Evolutionary conservation across 2,797 vertebrate genomes (phyloP), one percentile per base, ranked within the genome.

Genomic region (Eutrigla gurnardus): DNA sequence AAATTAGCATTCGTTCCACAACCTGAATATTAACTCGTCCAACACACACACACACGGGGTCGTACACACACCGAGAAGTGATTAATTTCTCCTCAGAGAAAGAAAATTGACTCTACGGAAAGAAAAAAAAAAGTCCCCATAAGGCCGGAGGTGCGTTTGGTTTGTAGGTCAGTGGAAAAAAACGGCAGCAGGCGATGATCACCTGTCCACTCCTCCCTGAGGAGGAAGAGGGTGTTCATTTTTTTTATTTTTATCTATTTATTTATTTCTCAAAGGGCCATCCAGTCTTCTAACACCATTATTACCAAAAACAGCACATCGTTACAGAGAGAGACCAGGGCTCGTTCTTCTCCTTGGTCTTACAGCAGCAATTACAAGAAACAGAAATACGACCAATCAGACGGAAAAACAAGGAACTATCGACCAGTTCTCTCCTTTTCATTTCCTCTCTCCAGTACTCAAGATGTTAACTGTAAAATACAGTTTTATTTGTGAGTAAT

Each of bases 1-100:
- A 96, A 96, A 97, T 97, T 97, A 96, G 95, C 95, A 96, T 97
- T 96, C 92, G 92, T 95, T 95, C 93, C 90, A 95, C 94, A 94
- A 93, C 93, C 95, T 92, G 90, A 93, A 88, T 90, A 94, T 89
- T 85, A 87, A 91, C 86, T 91, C 93, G 90, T 83, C 61, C 68
- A 70, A 72, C 70, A 52, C 60, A 55, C 58, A n/a, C 43, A 45
- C 40, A 58, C 57, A 65, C 66, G 64, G 69, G 65, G 65, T n/a
- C 39, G 15, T 45, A 45, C 32, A 39, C 50, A 85, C 50, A 85
- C 88, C 88, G 84, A 92, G 94, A 94, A 93, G 95, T 96, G 95
- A 96, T 96, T 96, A 93, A 96, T 96, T 93, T 88, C 87, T 85
- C 78, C 63, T 75, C 81, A 78, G 83, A 70, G 64, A 87, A 83